phyloP scores from a whole-genome alignment of 2,113 vertebrate species.

The Manacus vitellinus region DNA sequence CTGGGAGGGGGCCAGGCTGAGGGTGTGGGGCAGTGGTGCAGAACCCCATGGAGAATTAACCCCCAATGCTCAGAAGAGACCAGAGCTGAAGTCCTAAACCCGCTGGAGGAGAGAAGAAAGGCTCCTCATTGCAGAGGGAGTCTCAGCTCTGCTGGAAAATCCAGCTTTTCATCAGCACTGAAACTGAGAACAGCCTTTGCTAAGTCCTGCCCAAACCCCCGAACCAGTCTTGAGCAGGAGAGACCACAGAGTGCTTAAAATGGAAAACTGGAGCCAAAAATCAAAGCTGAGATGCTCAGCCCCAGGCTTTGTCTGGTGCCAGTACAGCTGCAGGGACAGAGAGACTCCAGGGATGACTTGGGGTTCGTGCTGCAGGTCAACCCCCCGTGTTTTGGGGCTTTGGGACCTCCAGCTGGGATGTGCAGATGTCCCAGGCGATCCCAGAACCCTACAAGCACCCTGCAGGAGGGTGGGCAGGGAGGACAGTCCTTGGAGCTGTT shows the following conservation, averaged over 20 bases:
- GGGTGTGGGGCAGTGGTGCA: not conserved
- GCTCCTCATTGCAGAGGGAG: not conserved
- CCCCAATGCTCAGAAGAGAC: not conserved
- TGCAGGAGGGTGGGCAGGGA: not conserved
- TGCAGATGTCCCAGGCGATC: not conserved
- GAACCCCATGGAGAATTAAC: not conserved
- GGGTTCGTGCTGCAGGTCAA: not conserved
- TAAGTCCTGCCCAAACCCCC: not conserved
- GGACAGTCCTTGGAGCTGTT: not conserved
- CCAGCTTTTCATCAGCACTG: not conserved
- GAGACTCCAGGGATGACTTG: too few species aligned
- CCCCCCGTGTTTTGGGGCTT: accelerated
- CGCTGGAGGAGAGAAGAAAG: not conserved
- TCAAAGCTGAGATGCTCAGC: not conserved
- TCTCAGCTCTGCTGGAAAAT: not conserved
- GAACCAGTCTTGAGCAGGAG: not conserved
- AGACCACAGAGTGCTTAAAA: not conserved
- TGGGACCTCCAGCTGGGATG: not conserved
- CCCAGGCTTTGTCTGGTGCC: not conserved
- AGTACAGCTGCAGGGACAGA: not conserved
- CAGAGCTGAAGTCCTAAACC: not conserved
- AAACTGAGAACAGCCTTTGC: not conserved
- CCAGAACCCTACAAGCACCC: accelerated
- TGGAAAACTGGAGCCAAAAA: not conserved
- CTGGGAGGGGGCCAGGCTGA: not conserved